phyloP scores from a whole-genome alignment of 2,113 vertebrate species.

The Microcebus tavaratra region DNA sequence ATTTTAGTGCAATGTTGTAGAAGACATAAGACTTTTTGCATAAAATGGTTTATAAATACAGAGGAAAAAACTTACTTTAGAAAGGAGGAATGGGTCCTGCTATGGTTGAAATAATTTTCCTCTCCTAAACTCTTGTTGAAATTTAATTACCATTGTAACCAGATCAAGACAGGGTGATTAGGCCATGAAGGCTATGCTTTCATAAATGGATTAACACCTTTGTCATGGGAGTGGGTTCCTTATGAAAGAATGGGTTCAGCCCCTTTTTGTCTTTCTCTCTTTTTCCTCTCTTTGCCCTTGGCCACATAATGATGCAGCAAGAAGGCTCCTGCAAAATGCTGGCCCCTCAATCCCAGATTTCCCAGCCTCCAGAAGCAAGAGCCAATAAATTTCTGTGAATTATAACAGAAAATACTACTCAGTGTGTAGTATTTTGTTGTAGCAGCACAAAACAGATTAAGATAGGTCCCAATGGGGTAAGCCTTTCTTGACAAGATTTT shows the following conservation, averaged over 20 bases:
- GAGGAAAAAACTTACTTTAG: not conserved
- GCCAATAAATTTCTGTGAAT: not conserved
- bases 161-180: not conserved
- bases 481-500: not conserved
- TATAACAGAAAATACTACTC: not conserved
- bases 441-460: not conserved
- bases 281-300: not conserved
- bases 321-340: not conserved
- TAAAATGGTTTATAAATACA: not conserved
- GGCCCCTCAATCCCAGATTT: not conserved
- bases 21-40: not conserved
- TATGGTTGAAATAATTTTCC: not conserved
- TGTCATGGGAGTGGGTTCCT: no score
- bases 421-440: not conserved
- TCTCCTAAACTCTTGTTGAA: not conserved
- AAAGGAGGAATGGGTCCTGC: not conserved
- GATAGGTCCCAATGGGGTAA: fast-evolving
- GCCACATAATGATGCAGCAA: not conserved
- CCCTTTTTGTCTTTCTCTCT: not conserved
- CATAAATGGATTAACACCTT: not conserved
- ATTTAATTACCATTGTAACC: not conserved
- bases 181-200: not conserved
- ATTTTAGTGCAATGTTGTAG: not conserved
- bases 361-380: not conserved
- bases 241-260: not conserved